A percentile compares a stretch with the other conserved stretches of the same genome.
These are phyloP conservation scores for Stenichneumon culpator DNA, from an alignment of 2,888 invertebrate species.

Conservation along the genomic window DNA sequence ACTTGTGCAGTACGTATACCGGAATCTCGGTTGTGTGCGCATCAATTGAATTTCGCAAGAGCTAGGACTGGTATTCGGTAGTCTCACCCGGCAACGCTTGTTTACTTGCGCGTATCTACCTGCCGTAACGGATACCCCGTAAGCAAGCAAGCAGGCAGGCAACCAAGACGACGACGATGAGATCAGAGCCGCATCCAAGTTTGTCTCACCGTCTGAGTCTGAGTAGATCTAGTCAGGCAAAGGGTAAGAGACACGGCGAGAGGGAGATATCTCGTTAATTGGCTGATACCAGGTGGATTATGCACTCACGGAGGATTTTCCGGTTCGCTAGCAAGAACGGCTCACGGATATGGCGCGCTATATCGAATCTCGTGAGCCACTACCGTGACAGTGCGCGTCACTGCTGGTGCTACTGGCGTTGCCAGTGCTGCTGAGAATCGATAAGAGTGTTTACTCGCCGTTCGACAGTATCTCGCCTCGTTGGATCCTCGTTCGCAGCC, in stretches of 20 bases:
- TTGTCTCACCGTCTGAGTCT: slow-evolving; percentile 41
- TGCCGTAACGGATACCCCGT: slow-evolving; percentile 23
- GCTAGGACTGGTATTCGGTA: not conserved
- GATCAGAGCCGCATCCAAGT: slow-evolving; percentile 50
- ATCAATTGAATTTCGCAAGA: slow-evolving; percentile 38
- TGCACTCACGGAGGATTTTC: slow-evolving; percentile 64
- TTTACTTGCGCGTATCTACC: slow-evolving; percentile 32
- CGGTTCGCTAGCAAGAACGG: slow-evolving; percentile 40
- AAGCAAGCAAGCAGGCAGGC: slow-evolving; percentile 11
- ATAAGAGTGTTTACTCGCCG: slow-evolving; percentile 74
- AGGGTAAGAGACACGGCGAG: slow-evolving; percentile 15
- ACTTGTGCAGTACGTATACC: not conserved
- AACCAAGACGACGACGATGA: slow-evolving; percentile 28
- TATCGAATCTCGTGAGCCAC: slow-evolving; percentile 56
- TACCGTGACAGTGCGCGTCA: slow-evolving; percentile 24
- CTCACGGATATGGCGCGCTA: not conserved
- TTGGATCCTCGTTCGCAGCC: slow-evolving; percentile 74
- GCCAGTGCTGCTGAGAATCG: slow-evolving; percentile 68
- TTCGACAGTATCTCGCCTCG: slow-evolving; percentile 71
- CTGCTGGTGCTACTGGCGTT: slow-evolving; percentile 15
- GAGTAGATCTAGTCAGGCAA: slow-evolving; percentile 41
- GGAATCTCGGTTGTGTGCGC: not conserved
- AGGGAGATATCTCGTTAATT: slow-evolving; percentile 65
- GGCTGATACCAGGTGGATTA: slow-evolving; percentile 68
- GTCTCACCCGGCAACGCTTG: slow-evolving; percentile 24